phyloP scores from a whole-genome alignment of 2,113 vertebrate genomes.

The Bambusicola thoracicus region DNA sequence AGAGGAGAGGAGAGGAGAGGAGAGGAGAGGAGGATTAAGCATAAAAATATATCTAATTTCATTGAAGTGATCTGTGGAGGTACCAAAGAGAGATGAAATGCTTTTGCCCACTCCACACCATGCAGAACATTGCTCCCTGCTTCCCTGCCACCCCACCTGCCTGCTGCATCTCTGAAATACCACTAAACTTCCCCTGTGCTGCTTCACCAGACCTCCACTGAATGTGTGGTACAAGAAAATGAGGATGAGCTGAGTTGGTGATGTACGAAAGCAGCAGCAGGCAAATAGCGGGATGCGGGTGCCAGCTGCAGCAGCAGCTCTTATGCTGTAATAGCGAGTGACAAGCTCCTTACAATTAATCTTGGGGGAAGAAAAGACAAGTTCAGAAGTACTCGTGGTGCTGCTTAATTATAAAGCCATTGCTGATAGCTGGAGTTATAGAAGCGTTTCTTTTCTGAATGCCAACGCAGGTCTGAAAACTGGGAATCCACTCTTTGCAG shows the following conservation, averaged over 20 bases:
- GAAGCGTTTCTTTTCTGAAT: background rate
- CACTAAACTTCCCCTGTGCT: background rate
- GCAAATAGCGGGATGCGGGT: background rate
- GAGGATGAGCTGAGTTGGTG: background rate
- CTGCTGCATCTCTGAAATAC: background rate
- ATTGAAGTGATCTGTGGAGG: background rate
- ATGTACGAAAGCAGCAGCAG: background rate
- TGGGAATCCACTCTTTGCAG: background rate
- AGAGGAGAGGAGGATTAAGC: background rate
- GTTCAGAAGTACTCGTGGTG: background rate
- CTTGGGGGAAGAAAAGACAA: background rate
- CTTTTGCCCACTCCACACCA: background rate
- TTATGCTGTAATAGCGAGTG: background rate
- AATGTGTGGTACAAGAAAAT: background rate
- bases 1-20: no score
- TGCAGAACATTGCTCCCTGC: background rate
- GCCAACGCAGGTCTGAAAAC: background rate
- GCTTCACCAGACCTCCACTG: background rate
- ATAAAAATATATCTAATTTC: background rate
- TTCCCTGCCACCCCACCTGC: rapidly evolving
- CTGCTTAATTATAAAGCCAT: background rate
- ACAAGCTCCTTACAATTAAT: background rate
- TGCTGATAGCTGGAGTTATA: background rate
- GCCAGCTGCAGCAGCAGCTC: background rate
- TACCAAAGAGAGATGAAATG: background rate